phyloP scores from a whole-genome alignment of 2,797 vertebrate genomes.

The Poeciliopsis presidionis region DNA sequence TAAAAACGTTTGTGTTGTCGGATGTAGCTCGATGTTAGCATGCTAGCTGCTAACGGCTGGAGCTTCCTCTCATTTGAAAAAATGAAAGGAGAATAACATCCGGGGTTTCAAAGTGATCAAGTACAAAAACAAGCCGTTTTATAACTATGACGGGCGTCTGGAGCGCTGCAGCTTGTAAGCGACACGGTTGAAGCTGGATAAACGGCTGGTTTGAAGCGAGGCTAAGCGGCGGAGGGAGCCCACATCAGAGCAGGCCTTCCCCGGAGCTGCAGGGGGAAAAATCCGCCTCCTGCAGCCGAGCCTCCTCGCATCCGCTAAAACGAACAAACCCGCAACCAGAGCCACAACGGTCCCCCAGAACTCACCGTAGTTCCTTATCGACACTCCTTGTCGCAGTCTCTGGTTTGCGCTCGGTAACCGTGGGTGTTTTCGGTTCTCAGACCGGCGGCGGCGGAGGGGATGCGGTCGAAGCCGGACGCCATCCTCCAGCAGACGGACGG shows the following conservation, averaged over 20 bases:
- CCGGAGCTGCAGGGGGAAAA: slow-evolving; percentile 45
- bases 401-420: slow-evolving; percentile 26
- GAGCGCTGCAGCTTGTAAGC: not conserved
- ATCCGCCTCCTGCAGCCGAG: slow-evolving; percentile 36
- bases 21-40: slow-evolving; percentile 44
- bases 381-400: slow-evolving; percentile 13
- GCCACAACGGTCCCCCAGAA: not conserved
- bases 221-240: slow-evolving; percentile 33
- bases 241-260: slow-evolving; percentile 58
- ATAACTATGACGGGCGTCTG: accelerated
- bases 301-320: slow-evolving; percentile 20
- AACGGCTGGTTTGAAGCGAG: slow-evolving; percentile 42
- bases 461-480: slow-evolving; percentile 74
- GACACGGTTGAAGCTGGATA: not conserved
- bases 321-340: not conserved
- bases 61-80: slow-evolving; percentile 8
- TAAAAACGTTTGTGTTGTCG: not conserved
- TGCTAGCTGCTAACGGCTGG: slow-evolving; percentile 33
- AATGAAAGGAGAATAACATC: accelerated
- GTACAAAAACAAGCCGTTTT: accelerated
- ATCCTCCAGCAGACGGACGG: slow-evolving; percentile 76
- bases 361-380: slow-evolving; percentile 43
- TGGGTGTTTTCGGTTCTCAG: slow-evolving; percentile 36
- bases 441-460: slow-evolving; percentile 67
- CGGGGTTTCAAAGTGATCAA: accelerated